phyloP scores from a whole-genome alignment of 2,797 vertebrate genomes.

The Molothrus aeneus region DNA sequence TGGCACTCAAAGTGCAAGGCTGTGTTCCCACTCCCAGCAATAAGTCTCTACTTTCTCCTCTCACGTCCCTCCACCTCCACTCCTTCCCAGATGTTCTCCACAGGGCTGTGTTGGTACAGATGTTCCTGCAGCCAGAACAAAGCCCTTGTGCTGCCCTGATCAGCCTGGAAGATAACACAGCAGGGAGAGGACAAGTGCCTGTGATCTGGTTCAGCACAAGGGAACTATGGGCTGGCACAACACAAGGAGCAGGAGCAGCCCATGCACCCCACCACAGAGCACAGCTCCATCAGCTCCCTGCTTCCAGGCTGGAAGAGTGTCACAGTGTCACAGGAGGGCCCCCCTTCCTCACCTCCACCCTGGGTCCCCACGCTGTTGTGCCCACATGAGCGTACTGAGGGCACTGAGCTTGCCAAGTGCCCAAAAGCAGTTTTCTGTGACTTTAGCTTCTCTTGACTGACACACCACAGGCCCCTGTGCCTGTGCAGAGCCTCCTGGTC shows the following conservation, averaged over 20 bases:
- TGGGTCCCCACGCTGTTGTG: accelerated
- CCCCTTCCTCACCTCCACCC: not conserved
- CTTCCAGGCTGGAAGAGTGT: not conserved
- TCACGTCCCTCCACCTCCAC: not conserved
- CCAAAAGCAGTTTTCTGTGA: not conserved
- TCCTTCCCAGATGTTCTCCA: not conserved
- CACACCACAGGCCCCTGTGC: accelerated
- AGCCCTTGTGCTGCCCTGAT: not conserved
- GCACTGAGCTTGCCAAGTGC: not conserved
- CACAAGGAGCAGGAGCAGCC: not conserved
- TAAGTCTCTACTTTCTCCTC: not conserved
- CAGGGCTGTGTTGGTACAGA: not conserved
- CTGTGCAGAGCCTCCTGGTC: not conserved
- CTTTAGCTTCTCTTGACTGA: not conserved
- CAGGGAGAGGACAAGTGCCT: not conserved
- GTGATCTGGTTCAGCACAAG: not conserved
- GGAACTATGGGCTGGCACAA: slow-evolving; percentile 16
- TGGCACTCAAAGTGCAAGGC: slow-evolving; percentile 70
- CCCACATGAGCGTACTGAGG: accelerated
- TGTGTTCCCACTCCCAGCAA: not conserved
- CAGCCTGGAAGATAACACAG: slow-evolving; percentile 7
- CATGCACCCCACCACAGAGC: accelerated
- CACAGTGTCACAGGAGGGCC: not conserved
- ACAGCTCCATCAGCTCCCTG: not conserved
- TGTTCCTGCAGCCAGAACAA: not conserved